Conservation (phyloP, 2,888 invertebrate species). For the Chrysina gloriosa region DNA sequence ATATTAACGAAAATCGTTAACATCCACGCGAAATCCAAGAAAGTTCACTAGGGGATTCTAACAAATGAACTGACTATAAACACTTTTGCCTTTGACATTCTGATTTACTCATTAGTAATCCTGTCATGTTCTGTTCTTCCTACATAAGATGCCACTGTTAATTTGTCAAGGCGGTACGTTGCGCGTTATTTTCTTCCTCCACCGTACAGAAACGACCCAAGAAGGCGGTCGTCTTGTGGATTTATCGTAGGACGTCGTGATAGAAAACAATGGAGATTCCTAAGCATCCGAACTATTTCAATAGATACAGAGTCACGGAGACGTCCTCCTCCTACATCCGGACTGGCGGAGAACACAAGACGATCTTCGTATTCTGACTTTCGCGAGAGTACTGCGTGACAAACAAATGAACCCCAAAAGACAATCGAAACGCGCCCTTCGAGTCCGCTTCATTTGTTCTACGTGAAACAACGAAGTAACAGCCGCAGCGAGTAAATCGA, state of each 20-base stretch:
- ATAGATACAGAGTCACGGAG: conserved; percentile 6
- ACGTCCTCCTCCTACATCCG: conserved; percentile 2
- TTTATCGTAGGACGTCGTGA: conserved; percentile 12
- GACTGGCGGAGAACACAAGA: not conserved
- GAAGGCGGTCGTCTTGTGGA: not conserved
- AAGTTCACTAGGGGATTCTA: not conserved
- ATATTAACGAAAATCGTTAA: not conserved
- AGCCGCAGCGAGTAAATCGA: not conserved
- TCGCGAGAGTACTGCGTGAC: conserved; percentile 1
- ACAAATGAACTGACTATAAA: not conserved
- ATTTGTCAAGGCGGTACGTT: conserved; percentile 12
- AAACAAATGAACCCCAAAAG: conserved; percentile 10
- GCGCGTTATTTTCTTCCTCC: conserved; percentile 1
- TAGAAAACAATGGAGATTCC: conserved; percentile 20
- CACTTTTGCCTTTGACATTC: not conserved
- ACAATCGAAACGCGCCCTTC: conserved; percentile 8
- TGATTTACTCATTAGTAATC: not conserved
- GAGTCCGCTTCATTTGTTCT: conserved; percentile 4
- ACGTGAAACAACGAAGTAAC: conserved; percentile 7
- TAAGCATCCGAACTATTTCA: conserved; percentile 10
- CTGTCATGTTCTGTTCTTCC: not conserved
- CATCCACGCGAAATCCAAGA: not conserved
- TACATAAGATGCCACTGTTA: not conserved
- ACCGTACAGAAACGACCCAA: not conserved
- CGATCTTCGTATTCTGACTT: not conserved